Conservation (phyloP, 2,888 invertebrate genomes). For the Synergus japonicus region DNA sequence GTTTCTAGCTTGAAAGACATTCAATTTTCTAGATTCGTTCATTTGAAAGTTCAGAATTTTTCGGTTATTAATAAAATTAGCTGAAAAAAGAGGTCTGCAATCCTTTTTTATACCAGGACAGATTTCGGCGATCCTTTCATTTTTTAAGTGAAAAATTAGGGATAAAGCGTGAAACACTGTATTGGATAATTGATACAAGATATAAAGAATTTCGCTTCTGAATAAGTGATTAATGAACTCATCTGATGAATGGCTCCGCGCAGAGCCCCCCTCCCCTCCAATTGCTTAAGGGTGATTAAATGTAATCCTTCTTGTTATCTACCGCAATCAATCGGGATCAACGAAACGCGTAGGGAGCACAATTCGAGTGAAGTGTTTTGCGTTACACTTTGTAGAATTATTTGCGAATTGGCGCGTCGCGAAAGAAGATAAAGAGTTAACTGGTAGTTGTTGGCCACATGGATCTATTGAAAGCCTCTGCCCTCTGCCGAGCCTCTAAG, state of each 20-base stretch:
- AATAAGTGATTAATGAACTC: neutral
- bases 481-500: conserved; percentile 26
- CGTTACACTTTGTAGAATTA: conserved; percentile 12
- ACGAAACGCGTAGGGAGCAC: neutral
- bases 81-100: too few species aligned
- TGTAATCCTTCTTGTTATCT: conserved; percentile 21
- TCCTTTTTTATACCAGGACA: too few species aligned
- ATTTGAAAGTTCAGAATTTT: too few species aligned
- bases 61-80: too few species aligned
- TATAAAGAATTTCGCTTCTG: neutral
- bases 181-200: neutral
- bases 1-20: too few species aligned
- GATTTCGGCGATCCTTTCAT: too few species aligned
- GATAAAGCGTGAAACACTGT: too few species aligned
- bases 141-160: too few species aligned
- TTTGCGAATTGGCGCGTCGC: conserved; percentile 36
- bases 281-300: neutral
- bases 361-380: neutral
- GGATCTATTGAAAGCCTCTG: conserved; percentile 25
- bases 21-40: too few species aligned
- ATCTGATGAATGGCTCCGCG: neutral
- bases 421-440: conserved; percentile 41
- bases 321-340: neutral
- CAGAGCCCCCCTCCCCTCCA: neutral
- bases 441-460: conserved; percentile 36